Base-by-base conservation (phyloP, 2,113 vertebrate species). In the Tychaedon coryphoeus region DNA sequence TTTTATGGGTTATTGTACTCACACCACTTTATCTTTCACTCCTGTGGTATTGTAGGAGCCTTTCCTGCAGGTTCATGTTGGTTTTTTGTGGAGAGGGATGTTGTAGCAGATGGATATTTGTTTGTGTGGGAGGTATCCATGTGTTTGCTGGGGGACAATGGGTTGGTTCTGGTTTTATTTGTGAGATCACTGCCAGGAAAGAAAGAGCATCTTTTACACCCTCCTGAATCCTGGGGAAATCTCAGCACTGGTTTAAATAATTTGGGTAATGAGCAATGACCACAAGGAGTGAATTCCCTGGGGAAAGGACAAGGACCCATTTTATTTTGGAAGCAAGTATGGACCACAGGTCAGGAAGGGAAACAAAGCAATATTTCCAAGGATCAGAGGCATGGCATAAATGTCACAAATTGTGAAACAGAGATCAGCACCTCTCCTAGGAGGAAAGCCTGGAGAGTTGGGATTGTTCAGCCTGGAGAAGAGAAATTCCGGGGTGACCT, bases 1-100 rank as follows among this genome's bases (percentile, higher is more conserved):
- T 94, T 95, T 96, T 82, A 48, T 51, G 86, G 82, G 90, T 84
- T 95, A 65, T 94, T 95, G 80, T 85, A 19, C 60, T 77, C 22
- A 5, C 45, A 74, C 60, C 71, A 76, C 92, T 96, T 95, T 76
- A 91, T 97, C 69, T 97, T 89, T 89, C 61, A 38, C 45, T 92
- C 61, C 76, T 67, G 40, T 9, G 5, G 77, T 12, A n/a, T 67
- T 19, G 47, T 11, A 77, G 73, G 88, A 75, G 47, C 36, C n/a
- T 90, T 90, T 86, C 26, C 72, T 93, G 77, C 74, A 19, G 40
- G n/a, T 86, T 62, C 71, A 24, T 7, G 65, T 36, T 33, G 42
- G 48, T 84, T 79, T 67, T 67, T 14, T 36, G 72, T 79, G 47
- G 70, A 85, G 56, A 67, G 0, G 8, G 51, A 29, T 23, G 85